Evolutionary conservation across 2,797 vertebrate genomes (phyloP).

Genomic region (Vespertilio murinus): DNA sequence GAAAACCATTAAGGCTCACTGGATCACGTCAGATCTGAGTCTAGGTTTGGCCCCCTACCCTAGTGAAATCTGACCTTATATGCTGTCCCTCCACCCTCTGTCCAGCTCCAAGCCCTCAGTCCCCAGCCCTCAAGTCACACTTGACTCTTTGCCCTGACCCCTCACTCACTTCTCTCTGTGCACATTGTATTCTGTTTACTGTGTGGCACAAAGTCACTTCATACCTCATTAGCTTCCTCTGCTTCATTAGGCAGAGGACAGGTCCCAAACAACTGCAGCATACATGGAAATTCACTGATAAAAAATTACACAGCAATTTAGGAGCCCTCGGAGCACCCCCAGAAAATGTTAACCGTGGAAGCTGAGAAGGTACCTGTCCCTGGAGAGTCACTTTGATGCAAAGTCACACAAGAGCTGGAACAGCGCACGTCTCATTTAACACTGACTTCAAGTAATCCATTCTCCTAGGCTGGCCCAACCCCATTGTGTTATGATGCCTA

Average conservation of each 20-base stretch:
- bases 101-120: not conserved
- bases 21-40: not conserved
- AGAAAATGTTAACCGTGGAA: not conserved
- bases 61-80: not conserved
- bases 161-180: not conserved
- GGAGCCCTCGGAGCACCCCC: not conserved
- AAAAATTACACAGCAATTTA: slow-evolving; percentile 60
- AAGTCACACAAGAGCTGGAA: not conserved
- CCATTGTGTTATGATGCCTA: not conserved
- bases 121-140: not conserved
- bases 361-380: not conserved
- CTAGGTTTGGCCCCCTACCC: fast-evolving
- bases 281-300: slow-evolving; percentile 70
- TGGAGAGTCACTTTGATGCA: not conserved
- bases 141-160: not conserved
- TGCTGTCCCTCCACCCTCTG: not conserved
- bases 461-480: not conserved
- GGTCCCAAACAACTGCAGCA: slow-evolving; percentile 74
- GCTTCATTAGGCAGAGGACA: slow-evolving; percentile 78
- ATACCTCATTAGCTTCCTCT: slow-evolving; percentile 81
- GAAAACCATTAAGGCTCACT: not conserved
- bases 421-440: not conserved
- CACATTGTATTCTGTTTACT: slow-evolving; percentile 55
- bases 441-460: not conserved
- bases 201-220: slow-evolving; percentile 66